Evolutionary conservation across 1,140 invertebrate species (phyloP).

Genomic region (Neelides sp.): DNA sequence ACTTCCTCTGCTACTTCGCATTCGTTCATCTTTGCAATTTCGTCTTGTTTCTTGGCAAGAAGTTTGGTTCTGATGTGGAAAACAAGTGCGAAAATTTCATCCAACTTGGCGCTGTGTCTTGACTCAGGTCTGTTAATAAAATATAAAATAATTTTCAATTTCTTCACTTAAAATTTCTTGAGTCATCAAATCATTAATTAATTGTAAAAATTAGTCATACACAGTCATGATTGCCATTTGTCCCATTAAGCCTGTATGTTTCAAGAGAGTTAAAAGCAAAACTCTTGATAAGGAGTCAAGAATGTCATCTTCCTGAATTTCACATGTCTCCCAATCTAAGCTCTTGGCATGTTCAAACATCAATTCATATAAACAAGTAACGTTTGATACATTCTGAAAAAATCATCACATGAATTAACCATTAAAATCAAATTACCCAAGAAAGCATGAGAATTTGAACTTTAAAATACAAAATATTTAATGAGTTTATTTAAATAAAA

Average conservation of each 20-base stretch:
- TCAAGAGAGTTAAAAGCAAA: slow-evolving; percentile 43
- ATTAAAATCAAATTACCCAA: too few species aligned
- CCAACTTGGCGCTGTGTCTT: slow-evolving; percentile 23
- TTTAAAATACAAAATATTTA: too few species aligned
- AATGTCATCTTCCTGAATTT: slow-evolving; percentile 38
- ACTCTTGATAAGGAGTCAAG: slow-evolving; percentile 42
- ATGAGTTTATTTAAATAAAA: too few species aligned
- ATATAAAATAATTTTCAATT: background rate
- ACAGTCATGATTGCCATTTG: slow-evolving; percentile 25
- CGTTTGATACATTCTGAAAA: background rate
- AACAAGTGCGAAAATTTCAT: slow-evolving; percentile 27
- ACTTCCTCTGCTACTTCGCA: too few species aligned
- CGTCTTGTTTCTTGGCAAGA: slow-evolving; percentile 14
- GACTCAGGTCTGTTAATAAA: slow-evolving; percentile 15
- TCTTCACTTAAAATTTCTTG: background rate
- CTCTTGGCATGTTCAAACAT: slow-evolving; percentile 32
- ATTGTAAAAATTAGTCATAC: slow-evolving; percentile 8
- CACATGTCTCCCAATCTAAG: slow-evolving; percentile 42
- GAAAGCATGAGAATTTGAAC: too few species aligned
- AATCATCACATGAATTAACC: too few species aligned
- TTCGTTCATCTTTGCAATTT: slow-evolving; percentile 5
- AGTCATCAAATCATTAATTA: background rate
- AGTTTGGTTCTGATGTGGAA: slow-evolving; percentile 23
- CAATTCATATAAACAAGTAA: slow-evolving; percentile 25
- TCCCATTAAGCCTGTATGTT: slow-evolving; percentile 40